Conservation (phyloP, 1,140 invertebrate species). For the Tachypleus tridentatus region DNA sequence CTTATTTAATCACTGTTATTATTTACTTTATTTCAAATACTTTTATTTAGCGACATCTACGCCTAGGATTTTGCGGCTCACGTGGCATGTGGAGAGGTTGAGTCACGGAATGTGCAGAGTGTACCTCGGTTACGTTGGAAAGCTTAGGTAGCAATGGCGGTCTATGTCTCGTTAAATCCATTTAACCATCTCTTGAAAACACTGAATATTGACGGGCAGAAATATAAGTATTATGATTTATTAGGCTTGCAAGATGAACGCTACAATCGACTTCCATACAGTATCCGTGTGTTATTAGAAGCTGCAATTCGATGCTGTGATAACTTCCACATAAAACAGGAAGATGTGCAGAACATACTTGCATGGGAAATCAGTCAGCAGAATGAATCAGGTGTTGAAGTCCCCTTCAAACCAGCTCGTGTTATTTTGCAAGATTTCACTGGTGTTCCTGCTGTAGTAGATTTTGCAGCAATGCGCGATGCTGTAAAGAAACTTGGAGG, state of each 20-base stretch:
- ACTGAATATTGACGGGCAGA: conserved; percentile 48
- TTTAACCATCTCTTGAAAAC: conserved; percentile 53
- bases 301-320: conserved; percentile 93
- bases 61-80: no score
- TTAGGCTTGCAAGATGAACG: conserved; percentile 35
- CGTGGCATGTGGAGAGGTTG: no score
- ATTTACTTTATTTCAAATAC: no score
- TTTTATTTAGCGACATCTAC: no score
- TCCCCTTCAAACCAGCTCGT: conserved; percentile 88
- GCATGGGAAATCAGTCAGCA: conserved; percentile 72
- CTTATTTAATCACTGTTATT: no score
- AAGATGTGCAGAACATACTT: conserved; percentile 83
- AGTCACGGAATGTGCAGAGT: no score
- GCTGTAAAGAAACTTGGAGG: conserved; percentile 75
- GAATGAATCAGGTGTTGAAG: conserved; percentile 57
- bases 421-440: conserved; percentile 74
- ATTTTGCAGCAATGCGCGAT: conserved; percentile 97
- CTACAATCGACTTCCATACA: conserved; percentile 59
- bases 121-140: no score
- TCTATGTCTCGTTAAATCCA: conserved; percentile 42
- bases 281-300: conserved; percentile 84
- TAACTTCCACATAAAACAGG: conserved; percentile 69
- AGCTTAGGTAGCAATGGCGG: no score
- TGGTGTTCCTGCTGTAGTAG: conserved; percentile 95
- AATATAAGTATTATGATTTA: conserved; percentile 64